Evolutionary conservation across 1,140 invertebrate species (phyloP), one percentile per base, ranked within the genome.

Genomic region (Hormaphis cornu): DNA sequence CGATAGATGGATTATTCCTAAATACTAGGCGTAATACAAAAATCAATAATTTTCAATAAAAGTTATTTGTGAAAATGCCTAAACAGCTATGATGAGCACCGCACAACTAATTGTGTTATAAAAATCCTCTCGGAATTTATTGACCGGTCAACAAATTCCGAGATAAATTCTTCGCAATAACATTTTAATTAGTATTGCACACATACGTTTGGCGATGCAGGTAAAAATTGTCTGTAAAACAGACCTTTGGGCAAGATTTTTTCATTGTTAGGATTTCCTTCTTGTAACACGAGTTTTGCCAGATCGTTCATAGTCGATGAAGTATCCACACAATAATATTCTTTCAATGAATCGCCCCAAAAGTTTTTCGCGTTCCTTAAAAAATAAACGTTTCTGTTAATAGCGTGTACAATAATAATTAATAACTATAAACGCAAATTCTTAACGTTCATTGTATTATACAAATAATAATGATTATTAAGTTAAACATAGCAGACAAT

Each of bases 251-350:
- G 78, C 33, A 82, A 75, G 48, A 79, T 75, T n/a, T 82, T 78
- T 0, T 66, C 44, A 33, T 66, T 48, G 73, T 84, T 83, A 48
- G 84, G 82, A 48, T 81, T 80, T 0, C 85, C 87, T 53, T 83
- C 80, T 74, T 84, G 82, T 7, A 91, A 74, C 56, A 96, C 83
- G 10, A 84, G 77, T 74, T 87, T 82, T 2, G 90, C 84, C 1
- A 95, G 74, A 73, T 92, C 85, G 76, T 89, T 88, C 88, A 96
- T 95, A 33, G 87, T 78, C 16, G 76, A 70, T 0, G 90, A 93
- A 33, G 82, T 77, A 76, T 97, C 93, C 1, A 95, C 86, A 76
- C 86, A 88, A 71, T 88, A 87, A 76, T 89, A 89, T 81, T 96
- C 91, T 74, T 83, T 84, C 16, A 95, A 80, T 42, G 83, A 79